A percentile compares a stretch with the other conserved stretches of the same genome.
phyloP scores from a whole-genome alignment of 2,113 vertebrate genomes.

The Rhinogobius similis region DNA sequence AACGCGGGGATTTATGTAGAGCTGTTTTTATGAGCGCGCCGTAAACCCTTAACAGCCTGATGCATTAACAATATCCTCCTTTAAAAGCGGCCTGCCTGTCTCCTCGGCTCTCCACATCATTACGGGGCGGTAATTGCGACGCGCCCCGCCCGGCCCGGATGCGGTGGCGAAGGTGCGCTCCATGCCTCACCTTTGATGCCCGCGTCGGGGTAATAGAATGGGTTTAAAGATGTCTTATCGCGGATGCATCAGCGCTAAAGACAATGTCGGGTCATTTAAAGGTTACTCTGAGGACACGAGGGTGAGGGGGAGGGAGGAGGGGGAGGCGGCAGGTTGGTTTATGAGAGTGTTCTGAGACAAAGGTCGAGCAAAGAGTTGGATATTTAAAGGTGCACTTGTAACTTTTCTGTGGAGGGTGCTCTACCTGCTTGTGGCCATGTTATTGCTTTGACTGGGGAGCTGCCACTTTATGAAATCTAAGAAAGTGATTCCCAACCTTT shows the following conservation, averaged over 20 bases:
- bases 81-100: conserved; percentile 39
- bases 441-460: no score
- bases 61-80: conserved; percentile 57
- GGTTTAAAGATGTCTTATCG: conserved; percentile 67
- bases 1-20: conserved; percentile 54
- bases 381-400: no score
- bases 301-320: conserved; percentile 26
- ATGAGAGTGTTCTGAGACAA: not conserved
- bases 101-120: conserved; percentile 34
- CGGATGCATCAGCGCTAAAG: conserved; percentile 62
- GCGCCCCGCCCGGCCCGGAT: conserved; percentile 4
- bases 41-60: conserved; percentile 69
- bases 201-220: conserved; percentile 48
- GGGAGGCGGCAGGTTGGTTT: conserved; percentile 4
- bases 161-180: conserved; percentile 41
- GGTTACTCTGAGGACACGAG: conserved; percentile 47
- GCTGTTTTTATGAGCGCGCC: conserved; percentile 50
- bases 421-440: no score
- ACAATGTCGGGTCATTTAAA: conserved; percentile 60
- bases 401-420: no score
- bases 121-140: conserved; percentile 45
- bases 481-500: no score
- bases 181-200: conserved; percentile 25
- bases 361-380: not conserved
- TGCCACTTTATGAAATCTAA: no score